Percentiles rank a stretch among this genome's conserved stretches.
These are phyloP conservation scores for Sycophaga agraensis DNA, from an alignment of 1,140 invertebrate genomes.

Conservation along the genomic window DNA sequence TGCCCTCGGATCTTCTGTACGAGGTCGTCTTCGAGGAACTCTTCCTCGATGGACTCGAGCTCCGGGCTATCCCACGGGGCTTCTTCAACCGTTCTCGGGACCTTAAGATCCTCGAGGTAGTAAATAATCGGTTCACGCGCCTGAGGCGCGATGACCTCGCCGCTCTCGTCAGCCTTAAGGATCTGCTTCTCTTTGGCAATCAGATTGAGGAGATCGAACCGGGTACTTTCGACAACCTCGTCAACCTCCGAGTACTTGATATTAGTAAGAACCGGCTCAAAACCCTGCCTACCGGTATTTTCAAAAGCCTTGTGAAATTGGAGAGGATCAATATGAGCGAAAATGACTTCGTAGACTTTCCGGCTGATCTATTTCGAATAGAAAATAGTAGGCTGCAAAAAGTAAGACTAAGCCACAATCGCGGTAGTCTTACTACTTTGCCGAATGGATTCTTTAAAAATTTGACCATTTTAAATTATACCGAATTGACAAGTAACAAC, in stretches of 20 bases:
- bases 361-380: slow-evolving; percentile 22
- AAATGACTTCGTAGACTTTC: slow-evolving; percentile 18
- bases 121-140: not conserved
- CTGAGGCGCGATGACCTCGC: too few relatives aligned
- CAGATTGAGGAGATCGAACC: slow-evolving; percentile 31
- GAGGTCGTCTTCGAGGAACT: not conserved
- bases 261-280: slow-evolving; percentile 19
- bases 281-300: slow-evolving; percentile 16
- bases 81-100: not conserved
- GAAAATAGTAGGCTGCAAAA: slow-evolving; percentile 14
- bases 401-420: slow-evolving; percentile 14
- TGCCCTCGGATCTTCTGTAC: not conserved
- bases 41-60: not conserved
- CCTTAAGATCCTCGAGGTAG: not conserved
- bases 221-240: slow-evolving; percentile 30
- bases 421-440: not conserved
- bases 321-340: slow-evolving; percentile 7
- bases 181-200: slow-evolving; percentile 33
- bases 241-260: slow-evolving; percentile 16
- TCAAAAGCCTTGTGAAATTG: slow-evolving; percentile 15
- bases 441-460: slow-evolving; percentile 27
- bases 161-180: too few relatives aligned
- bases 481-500: slow-evolving; percentile 10
- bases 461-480: slow-evolving; percentile 10
- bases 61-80: not conserved